Conservation (phyloP, 30 jellyfish, hydroid and myxozoan genomes). For the Turritopsis dohrnii region DNA sequence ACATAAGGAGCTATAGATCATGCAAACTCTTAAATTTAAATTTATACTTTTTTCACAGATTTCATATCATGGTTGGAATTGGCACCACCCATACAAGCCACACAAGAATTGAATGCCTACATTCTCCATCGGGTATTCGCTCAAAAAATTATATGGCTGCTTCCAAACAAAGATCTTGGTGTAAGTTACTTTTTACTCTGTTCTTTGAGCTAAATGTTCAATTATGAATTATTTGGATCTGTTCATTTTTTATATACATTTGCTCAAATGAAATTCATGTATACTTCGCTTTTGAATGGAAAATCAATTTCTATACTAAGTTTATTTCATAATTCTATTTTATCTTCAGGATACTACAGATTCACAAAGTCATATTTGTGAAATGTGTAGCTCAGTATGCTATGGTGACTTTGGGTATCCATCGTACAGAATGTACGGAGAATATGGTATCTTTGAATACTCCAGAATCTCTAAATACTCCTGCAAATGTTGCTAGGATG, state of each 20-base stretch:
- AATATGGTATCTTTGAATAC: background rate
- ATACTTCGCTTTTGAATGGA: no score
- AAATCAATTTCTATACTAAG: background rate
- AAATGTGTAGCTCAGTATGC: background rate
- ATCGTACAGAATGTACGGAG: background rate
- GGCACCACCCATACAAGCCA: background rate
- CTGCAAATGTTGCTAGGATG: background rate
- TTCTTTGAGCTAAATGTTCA: no score
- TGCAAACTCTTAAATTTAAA: background rate
- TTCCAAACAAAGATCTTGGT: background rate
- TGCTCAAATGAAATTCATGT: no score
- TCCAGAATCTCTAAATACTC: conserved; percentile 2
- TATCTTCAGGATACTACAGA: background rate
- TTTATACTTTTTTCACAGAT: background rate
- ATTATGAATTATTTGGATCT: no score
- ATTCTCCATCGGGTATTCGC: conserved; percentile 2
- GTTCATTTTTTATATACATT: no score
- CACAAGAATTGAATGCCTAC: conserved; percentile 3
- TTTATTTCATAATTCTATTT: no score
- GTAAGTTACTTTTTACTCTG: background rate
- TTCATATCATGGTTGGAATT: background rate
- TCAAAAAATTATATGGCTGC: conserved; percentile 10
- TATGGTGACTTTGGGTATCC: background rate
- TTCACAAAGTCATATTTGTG: background rate
- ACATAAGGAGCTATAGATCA: background rate